These are phyloP conservation scores for Capitella teleta DNA, from an alignment of 1,140 invertebrate species.

Conservation along the genomic window DNA sequence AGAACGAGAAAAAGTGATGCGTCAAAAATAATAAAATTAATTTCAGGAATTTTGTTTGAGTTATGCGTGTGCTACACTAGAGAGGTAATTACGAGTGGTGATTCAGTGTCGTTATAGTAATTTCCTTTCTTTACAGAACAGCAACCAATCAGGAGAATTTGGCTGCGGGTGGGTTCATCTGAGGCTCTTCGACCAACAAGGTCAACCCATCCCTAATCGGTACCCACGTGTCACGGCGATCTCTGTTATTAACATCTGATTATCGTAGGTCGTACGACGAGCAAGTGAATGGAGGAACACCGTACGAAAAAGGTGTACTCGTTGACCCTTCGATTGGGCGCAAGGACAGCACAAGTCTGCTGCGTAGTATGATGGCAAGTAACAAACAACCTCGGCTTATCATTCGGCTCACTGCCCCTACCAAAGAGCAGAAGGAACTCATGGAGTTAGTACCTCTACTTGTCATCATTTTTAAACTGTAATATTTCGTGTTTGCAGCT, in stretches of 20 bases:
- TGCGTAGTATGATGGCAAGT: slow-evolving; percentile 30
- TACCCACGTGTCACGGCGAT: no score
- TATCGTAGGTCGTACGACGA: slow-evolving; percentile 32
- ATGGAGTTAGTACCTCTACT: slow-evolving; percentile 28
- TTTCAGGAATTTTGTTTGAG: slow-evolving; percentile 34
- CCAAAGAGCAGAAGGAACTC: slow-evolving; percentile 27
- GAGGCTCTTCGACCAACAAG: slow-evolving; percentile 24
- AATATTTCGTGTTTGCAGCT: slow-evolving; percentile 11
- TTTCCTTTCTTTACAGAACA: slow-evolving; percentile 21
- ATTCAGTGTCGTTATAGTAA: neutral
- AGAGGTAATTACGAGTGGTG: slow-evolving; percentile 21
- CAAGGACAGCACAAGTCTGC: slow-evolving; percentile 26
- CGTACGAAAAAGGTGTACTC: slow-evolving; percentile 37
- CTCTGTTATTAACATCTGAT: no score
- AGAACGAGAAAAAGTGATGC: no score
- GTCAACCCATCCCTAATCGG: slow-evolving; percentile 20
- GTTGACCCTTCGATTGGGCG: slow-evolving; percentile 35
- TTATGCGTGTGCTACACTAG: slow-evolving; percentile 27
- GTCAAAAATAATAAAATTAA: no score
- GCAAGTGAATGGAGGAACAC: slow-evolving; percentile 36
- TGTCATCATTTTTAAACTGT: neutral
- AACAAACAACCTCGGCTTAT: slow-evolving; percentile 34
- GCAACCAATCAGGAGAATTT: slow-evolving; percentile 30
- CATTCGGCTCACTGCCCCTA: slow-evolving; percentile 23
- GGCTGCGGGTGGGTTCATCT: slow-evolving; percentile 38